Evolutionary conservation across 2,113 vertebrate species (phyloP).

Genomic region (Gasterosteus aculeatus): DNA sequence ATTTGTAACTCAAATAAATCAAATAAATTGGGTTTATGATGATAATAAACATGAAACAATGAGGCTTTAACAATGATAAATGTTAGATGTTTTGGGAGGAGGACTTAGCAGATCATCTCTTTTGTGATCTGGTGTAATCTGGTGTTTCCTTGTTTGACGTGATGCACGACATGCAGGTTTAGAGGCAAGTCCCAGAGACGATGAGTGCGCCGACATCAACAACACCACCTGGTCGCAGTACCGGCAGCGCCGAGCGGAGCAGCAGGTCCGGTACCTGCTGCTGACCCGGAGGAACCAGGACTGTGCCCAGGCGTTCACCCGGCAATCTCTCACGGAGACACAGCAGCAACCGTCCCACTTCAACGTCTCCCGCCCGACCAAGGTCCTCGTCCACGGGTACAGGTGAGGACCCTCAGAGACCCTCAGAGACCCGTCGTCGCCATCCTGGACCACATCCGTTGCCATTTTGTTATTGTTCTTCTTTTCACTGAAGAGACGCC

Average conservation of each 20-base stretch:
- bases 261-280: slow-evolving; percentile 87
- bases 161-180: slow-evolving; percentile 43
- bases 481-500: too few relatives aligned
- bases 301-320: slow-evolving; percentile 83
- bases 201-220: slow-evolving; percentile 75
- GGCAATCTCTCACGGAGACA: slow-evolving; percentile 64
- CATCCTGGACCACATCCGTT: too few relatives aligned
- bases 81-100: background rate
- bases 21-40: background rate
- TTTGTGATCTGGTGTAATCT: background rate
- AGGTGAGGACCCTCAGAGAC: slow-evolving; percentile 79
- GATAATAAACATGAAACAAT: background rate
- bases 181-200: slow-evolving; percentile 1
- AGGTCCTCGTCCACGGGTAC: slow-evolving; percentile 95
- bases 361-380: slow-evolving; percentile 85
- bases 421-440: background rate
- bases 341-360: slow-evolving; percentile 77
- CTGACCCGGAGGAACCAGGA: slow-evolving; percentile 79
- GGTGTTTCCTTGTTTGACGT: background rate
- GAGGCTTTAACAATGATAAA: background rate
- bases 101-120: background rate
- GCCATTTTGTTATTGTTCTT: too few relatives aligned
- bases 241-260: slow-evolving; percentile 65
- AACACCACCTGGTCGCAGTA: slow-evolving; percentile 69
- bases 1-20: background rate